These are phyloP conservation scores for Dicycla oo DNA, from an alignment of 2,888 invertebrate species.

Conservation along the genomic window DNA sequence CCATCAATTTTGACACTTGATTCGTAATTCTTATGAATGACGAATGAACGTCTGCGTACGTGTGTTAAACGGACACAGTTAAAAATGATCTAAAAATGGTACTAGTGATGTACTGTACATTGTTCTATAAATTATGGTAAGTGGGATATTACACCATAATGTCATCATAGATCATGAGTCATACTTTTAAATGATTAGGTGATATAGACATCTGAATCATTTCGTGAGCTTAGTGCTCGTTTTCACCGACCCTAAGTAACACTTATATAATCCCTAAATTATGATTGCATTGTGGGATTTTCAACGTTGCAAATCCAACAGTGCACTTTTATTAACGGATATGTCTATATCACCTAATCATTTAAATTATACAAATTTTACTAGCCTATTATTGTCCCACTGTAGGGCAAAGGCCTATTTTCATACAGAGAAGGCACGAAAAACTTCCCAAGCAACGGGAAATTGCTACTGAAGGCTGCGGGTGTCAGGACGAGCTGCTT, in stretches of 20 bases:
- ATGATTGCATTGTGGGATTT: too few species aligned
- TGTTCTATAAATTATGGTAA: constrained; percentile 8
- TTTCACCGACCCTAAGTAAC: too few species aligned
- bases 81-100: too few species aligned
- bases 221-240: neutral
- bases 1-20: constrained; percentile 45
- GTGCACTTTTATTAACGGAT: too few species aligned
- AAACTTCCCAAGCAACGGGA: too few species aligned
- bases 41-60: constrained; percentile 38
- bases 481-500: too few species aligned
- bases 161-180: constrained; percentile 4
- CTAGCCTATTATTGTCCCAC: neutral
- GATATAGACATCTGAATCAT: neutral
- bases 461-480: too few species aligned
- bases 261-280: too few species aligned
- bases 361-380: neutral
- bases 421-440: neutral
- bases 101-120: too few species aligned
- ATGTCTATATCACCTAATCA: too few species aligned
- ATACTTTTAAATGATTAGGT: neutral
- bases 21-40: constrained; percentile 38
- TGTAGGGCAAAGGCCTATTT: neutral
- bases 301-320: too few species aligned
- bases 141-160: constrained; percentile 7
- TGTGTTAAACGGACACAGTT: constrained; percentile 19